These are phyloP conservation scores for Parasteatoda tepidariorum DNA, from an alignment of 1,140 invertebrate species.

Conservation along the genomic window DNA sequence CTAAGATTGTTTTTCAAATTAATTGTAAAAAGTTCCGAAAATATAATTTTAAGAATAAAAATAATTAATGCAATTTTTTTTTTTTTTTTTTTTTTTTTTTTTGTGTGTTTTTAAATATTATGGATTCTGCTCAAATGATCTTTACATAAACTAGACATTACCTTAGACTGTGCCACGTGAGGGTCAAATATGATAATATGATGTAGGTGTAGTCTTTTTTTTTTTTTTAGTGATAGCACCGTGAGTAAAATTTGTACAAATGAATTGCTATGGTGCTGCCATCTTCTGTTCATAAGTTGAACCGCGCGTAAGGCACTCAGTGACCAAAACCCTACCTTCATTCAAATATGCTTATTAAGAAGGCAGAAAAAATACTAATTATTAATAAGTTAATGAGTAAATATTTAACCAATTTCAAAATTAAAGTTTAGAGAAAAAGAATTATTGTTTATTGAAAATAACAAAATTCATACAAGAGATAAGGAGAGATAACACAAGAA, in stretches of 20 bases:
- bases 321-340: constrained; percentile 17
- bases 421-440: too few species aligned
- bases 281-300: constrained; percentile 23
- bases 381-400: neutral
- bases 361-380: neutral
- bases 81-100: neutral
- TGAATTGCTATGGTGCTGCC: constrained; percentile 9
- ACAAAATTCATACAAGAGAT: too few species aligned
- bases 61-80: neutral
- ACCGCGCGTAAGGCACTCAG: constrained; percentile 52
- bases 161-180: constrained; percentile 37
- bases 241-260: neutral
- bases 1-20: too few species aligned
- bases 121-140: neutral
- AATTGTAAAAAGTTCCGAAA: too few species aligned
- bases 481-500: too few species aligned
- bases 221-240: constrained; percentile 1
- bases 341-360: neutral
- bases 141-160: neutral
- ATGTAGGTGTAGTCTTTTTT: neutral
- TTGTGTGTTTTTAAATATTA: neutral
- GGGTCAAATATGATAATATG: constrained; percentile 19
- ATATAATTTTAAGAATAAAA: too few species aligned
- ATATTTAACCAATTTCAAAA: neutral
- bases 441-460: too few species aligned